Evolutionary conservation across 2,113 vertebrate species (phyloP), one percentile per base, ranked within the genome.

Genomic region (Gasterosteus aculeatus): DNA sequence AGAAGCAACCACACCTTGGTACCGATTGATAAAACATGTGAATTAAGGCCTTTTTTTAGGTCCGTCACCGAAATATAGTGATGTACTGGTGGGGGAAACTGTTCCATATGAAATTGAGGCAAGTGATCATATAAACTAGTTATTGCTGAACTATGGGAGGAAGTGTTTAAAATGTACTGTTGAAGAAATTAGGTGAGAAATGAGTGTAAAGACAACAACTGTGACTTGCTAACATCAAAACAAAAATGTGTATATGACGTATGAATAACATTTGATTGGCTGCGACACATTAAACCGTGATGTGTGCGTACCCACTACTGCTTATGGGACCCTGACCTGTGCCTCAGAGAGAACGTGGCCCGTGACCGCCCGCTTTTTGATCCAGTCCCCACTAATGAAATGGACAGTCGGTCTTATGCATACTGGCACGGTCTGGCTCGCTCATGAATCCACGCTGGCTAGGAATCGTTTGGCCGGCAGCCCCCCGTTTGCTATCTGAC

Each of bases 391-490:
- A 16, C 57, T 80, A 56, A 64, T 82, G 35, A 54, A 66, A 67
- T 62, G 57, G 49, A 72, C 57, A 62, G 53, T 72, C 70, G 49
- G 59, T 51, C 46, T 78, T 44, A 44, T 65, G 65, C 68, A 51
- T 75, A 66, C 75, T 65, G 73, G 67, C 56, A 33, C 16, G 19
- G 41, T 81, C 70, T 57, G 42, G 44, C 65, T 67, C 10, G 18
- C 58, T 61, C 67, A 72, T 77, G 58, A 75, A 77, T 69, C 62
- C 72, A n/a, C 38, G 59, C 67, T 42, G 38, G 65, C 78, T 49
- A 29, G 59, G 75, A 80, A 49, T 38, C 18, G 14, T 46, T 73
- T 16, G 11, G 5, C 29, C 9, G 12, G 10, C 65, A 72, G 64
- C 33, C 33, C 33, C 35, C 35, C 35, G 35, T 38, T 51, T 29